These are phyloP conservation scores for Heteronetta atricapilla DNA, from an alignment of 2,113 vertebrate species.

Conservation along the genomic window DNA sequence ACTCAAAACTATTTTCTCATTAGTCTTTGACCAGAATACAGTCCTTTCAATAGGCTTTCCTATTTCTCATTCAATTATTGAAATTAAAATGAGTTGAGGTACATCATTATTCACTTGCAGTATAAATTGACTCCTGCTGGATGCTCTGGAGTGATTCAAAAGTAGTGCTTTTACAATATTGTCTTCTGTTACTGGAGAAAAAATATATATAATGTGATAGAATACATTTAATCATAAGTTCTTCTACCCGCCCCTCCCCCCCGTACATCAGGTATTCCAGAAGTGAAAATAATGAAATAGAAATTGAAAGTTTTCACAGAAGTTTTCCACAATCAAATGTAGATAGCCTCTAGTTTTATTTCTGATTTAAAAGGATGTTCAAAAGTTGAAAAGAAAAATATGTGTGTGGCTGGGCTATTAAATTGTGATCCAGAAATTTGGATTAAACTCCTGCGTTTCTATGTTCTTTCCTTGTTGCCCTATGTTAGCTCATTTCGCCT, in stretches of 20 bases:
- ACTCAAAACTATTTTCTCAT: conserved; percentile 75
- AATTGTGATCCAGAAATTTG: neutral
- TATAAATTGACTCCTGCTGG: conserved; percentile 65
- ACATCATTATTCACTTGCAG: conserved; percentile 70
- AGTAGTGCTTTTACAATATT: conserved; percentile 21
- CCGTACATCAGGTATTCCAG: accelerated
- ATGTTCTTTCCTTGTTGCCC: neutral
- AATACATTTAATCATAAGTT: conserved; percentile 6
- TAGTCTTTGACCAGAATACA: conserved; percentile 76
- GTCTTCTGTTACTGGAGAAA: conserved; percentile 13
- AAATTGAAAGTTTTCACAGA: neutral
- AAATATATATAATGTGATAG: neutral
- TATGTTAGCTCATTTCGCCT: neutral
- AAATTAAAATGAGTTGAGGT: conserved; percentile 75
- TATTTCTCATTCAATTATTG: conserved; percentile 75
- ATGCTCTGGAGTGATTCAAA: conserved; percentile 52
- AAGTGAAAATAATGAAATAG: neutral
- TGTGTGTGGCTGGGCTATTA: neutral
- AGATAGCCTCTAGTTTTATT: neutral
- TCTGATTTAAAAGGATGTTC: neutral
- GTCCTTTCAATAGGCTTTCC: conserved; percentile 73
- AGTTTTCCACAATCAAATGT: neutral
- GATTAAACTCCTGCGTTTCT: neutral
- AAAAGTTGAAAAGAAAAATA: neutral
- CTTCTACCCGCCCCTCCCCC: neutral